Conservation (phyloP, 2,113 vertebrate genomes). For the Chloroceryle aenea region DNA sequence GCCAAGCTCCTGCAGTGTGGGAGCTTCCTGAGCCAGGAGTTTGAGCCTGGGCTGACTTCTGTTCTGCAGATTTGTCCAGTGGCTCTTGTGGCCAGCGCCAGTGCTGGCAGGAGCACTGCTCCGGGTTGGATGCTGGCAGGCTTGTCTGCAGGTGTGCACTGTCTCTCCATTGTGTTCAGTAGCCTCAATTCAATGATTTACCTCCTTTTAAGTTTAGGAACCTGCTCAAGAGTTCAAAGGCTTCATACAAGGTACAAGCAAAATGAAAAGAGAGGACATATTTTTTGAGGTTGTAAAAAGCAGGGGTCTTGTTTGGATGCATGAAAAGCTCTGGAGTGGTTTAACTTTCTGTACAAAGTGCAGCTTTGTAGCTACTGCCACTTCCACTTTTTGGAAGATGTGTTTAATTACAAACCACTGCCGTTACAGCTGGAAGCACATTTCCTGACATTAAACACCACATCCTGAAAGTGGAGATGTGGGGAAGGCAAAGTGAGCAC, state of each 20-base stretch:
- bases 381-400: not conserved
- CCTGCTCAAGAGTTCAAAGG: not conserved
- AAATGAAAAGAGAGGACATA: accelerated
- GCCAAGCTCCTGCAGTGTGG: not conserved
- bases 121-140: accelerated
- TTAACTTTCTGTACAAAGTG: not conserved
- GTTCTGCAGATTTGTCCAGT: not conserved
- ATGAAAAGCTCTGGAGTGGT: not conserved
- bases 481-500: not conserved
- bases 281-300: not conserved
- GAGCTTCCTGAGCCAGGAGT: not conserved
- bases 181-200: not conserved
- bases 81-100: accelerated
- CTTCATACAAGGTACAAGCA: not conserved
- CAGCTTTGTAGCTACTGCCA: not conserved
- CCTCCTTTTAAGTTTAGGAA: not conserved
- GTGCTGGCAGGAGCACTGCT: not conserved
- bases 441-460: not conserved
- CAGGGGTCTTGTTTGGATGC: not conserved
- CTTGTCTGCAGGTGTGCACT: not conserved
- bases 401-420: not conserved
- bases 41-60: not conserved
- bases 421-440: not conserved
- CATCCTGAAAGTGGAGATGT: not conserved
- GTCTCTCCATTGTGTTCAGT: accelerated